These are phyloP conservation scores for Suricata suricatta DNA, from an alignment of 2,113 vertebrate genomes.

Conservation along the genomic window DNA sequence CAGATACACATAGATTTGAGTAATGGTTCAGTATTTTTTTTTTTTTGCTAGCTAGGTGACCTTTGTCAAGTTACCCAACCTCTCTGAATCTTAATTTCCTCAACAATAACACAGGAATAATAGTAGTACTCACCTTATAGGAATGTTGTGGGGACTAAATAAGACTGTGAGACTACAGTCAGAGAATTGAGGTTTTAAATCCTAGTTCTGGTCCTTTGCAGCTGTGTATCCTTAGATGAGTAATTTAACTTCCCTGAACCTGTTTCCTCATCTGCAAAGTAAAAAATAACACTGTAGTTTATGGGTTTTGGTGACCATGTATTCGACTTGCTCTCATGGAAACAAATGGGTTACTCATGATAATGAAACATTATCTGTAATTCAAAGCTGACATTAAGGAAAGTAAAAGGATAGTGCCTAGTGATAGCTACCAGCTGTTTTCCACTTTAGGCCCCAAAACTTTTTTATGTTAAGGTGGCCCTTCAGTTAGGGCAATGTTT, in stretches of 20 bases:
- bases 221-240: not conserved
- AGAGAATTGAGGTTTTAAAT: not conserved
- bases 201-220: not conserved
- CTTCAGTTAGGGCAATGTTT: conserved; percentile 21
- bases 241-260: not conserved
- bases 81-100: conserved; percentile 33
- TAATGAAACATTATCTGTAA: conserved; percentile 5
- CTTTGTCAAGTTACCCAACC: not conserved
- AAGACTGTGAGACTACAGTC: not conserved
- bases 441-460: not conserved
- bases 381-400: not conserved
- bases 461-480: conserved; percentile 8
- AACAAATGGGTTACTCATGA: conserved; percentile 3
- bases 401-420: not conserved
- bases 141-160: conserved; percentile 15
- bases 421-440: conserved; percentile 12
- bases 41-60: conserved; percentile 41
- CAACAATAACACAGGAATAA: not conserved
- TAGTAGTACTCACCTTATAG: not conserved
- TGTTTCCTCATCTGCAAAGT: not conserved
- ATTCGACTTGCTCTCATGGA: not conserved
- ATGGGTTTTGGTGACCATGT: not conserved
- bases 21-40: conserved; percentile 21
- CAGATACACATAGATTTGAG: not conserved
- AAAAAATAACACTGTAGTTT: not conserved